A percentile compares a stretch with the other conserved stretches of the same genome.
Evolutionary conservation across 2,113 vertebrate genomes (phyloP).

Genomic region (Diphyllodes magnificus): DNA sequence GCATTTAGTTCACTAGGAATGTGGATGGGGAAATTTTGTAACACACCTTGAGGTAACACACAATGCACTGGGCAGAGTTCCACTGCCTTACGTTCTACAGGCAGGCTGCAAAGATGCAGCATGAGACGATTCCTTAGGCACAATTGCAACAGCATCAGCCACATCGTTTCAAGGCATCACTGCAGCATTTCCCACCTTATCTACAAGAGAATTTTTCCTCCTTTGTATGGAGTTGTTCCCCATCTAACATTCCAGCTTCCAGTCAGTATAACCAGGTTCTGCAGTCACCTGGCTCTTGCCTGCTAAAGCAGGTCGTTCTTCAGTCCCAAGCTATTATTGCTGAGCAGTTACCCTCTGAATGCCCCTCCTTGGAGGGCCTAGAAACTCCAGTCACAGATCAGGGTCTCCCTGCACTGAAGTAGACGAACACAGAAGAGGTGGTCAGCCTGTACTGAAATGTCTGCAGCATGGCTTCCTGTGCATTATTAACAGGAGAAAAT

Average conservation of each 20-base stretch:
- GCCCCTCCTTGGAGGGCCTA: neutral
- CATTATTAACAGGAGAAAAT: neutral
- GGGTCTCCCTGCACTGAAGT: neutral
- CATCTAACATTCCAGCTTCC: neutral
- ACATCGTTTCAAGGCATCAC: neutral
- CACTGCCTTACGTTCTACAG: fast-evolving
- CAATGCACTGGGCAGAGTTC: neutral
- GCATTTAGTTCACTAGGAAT: neutral
- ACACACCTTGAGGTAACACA: neutral
- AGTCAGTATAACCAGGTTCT: neutral
- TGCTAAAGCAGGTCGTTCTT: neutral
- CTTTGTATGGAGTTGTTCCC: neutral
- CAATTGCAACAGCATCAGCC: neutral
- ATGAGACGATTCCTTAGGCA: neutral
- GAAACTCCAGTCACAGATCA: neutral
- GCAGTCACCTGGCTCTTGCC: neutral
- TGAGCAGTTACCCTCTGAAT: neutral
- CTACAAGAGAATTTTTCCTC: neutral
- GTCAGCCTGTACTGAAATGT: neutral
- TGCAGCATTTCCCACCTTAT: neutral
- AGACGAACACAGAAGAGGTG: neutral
- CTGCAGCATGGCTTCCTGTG: neutral
- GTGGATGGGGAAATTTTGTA: neutral
- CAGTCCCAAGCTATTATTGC: neutral
- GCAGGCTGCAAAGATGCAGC: neutral